Evolutionary conservation across 2,888 invertebrate species (phyloP), one percentile per base, ranked within the genome.

Genomic region (Prionchulus punctatus): DNA sequence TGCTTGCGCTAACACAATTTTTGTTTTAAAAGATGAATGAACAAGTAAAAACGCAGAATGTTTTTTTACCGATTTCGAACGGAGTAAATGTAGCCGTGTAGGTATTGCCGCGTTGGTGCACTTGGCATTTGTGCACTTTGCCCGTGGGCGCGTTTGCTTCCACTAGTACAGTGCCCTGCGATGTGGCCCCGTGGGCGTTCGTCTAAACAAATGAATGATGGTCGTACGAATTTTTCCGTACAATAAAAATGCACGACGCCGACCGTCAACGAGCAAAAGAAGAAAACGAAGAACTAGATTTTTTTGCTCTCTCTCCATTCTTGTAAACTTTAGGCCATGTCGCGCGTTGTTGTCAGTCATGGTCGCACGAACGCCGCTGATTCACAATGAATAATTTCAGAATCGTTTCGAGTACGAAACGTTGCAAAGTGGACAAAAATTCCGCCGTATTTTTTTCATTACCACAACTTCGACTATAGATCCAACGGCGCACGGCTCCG

Each of bases 21-120:
- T 42, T 42, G 12, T 15, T 15, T n/a, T 42, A 42, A 42, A 42
- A 42, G 15, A n/a, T 12, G 12, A 42, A 48, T 48, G 48, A 48
- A 48, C n/a, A 7, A 23, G 23, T 26, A 48, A 26, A 48, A 23
- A 48, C n/a, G n/a, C n/a, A n/a, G n/a, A n/a, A n/a, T 23, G 7
- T 25, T 25, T 3, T 62, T 73, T 62, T 61, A 75, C 94, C 96
- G 43, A 90, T 85, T 76, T 96, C 94, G 65, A 90, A 87, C 0
- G 96, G 96, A 70, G 91, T 88, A 73, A 96, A 96, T 66, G 88
- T 91, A 62, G 94, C 91, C 63, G 87, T 86, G 70, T 90, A 91
- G 55, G 87, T 86, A 56, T 86, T 88, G 49, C 84, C 83, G 30
- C 64, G 65, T 55, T 73, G 73, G 2, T 66, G 64, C 2, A 77